A percentile compares a stretch with the other conserved stretches of the same genome.
These are phyloP conservation scores for Oreocharis arfaki DNA, from an alignment of 2,113 vertebrate species.

Conservation along the genomic window DNA sequence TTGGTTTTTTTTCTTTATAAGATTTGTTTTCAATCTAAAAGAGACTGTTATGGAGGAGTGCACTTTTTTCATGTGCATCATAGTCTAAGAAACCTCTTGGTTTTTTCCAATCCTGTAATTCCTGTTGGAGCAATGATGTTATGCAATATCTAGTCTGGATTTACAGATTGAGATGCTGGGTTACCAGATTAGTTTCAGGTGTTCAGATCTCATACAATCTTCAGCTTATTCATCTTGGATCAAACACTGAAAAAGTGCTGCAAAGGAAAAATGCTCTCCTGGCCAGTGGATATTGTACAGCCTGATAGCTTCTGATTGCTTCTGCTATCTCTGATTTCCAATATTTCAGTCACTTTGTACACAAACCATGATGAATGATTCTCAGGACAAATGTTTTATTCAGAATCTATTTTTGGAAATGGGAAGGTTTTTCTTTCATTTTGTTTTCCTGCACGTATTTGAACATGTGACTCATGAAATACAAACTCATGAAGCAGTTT, in stretches of 20 bases:
- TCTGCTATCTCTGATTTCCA: not conserved
- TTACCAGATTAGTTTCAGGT: not conserved
- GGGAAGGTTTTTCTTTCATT: not conserved
- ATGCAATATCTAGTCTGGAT: not conserved
- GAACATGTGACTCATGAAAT: not conserved
- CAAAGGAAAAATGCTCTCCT: not conserved
- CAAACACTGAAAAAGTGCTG: not conserved
- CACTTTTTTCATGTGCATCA: not conserved
- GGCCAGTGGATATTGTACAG: not conserved
- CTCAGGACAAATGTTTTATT: not conserved
- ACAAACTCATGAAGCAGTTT: not conserved
- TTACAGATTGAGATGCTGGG: not conserved
- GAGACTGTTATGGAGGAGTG: not conserved
- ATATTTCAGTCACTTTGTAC: not conserved
- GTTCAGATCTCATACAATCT: not conserved
- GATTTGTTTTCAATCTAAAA: not conserved
- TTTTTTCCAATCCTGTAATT: not conserved
- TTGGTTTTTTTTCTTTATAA: not conserved
- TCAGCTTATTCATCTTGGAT: not conserved
- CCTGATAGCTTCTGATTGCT: not conserved
- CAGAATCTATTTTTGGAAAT: not conserved
- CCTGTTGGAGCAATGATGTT: not conserved
- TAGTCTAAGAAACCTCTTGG: not conserved
- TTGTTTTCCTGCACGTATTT: not conserved
- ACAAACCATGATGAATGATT: not conserved